Evolutionary conservation across 2,797 vertebrate genomes (phyloP), one percentile per base, ranked within the genome.

Genomic region (Pampus argenteus): DNA sequence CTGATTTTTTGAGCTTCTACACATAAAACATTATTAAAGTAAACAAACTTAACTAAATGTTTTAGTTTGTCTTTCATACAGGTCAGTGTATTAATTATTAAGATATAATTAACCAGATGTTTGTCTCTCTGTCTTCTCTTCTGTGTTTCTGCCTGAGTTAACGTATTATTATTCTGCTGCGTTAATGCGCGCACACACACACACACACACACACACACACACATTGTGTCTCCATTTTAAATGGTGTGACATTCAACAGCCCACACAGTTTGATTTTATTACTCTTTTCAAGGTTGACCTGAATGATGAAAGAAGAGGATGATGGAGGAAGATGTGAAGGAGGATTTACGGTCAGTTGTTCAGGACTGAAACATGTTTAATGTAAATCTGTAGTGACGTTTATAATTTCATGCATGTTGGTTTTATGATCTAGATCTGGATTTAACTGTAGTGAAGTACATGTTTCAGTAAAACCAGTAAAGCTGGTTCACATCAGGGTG

Each of bases 251-350:
- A 71, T 82, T 72, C 57, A 66, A 8, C 55, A 1, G 76, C 63
- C 71, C 66, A 66, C 77, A 56, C 50, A 1, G 45, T 34, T 71
- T 38, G 9, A 49, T 66, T 56, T 68, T 76, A 71, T 67, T 34
- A 57, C 76, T 71, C 55, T 67, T 66, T 64, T 79, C 44, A 34
- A 54, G 76, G 65, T 67, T 60, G 84, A 77, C 69, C 69, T 69
- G 78, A 2, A 2, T 40, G 71, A 36, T 42, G 42, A 62, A 9
- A 36, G 56, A 17, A 20, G 77, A 38, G 23, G 81, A 44, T 22
- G 17, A 2, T 4, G 44, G 57, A 64, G 44, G 56, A 57, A n/a
- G 61, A 23, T 51, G 68, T 22, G 49, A 56, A 49, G 60, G 54
- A 31, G 40, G 42, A n/a, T n/a, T n/a, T n/a, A n/a, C n/a, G n/a